A percentile compares a stretch with the other conserved stretches of the same genome.
Evolutionary conservation across 2,888 invertebrate genomes (phyloP).

Genomic region (Chydorus sphaericus): DNA sequence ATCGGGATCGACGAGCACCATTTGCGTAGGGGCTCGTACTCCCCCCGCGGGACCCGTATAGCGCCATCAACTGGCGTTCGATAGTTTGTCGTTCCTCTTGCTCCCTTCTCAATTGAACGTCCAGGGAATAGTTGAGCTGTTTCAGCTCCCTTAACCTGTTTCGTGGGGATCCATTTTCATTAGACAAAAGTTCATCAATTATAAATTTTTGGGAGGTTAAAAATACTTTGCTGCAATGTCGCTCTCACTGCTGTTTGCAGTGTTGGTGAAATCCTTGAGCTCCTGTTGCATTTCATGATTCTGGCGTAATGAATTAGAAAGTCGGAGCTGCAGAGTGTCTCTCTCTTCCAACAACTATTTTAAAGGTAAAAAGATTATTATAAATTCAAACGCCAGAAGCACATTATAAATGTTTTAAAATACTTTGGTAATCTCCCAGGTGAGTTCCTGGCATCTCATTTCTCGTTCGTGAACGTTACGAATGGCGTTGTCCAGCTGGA

Average conservation of each 20-base stretch:
- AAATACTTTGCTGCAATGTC: not conserved
- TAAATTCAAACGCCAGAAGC: not conserved
- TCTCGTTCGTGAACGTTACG: slow-evolving; percentile 77
- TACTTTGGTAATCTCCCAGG: slow-evolving; percentile 58
- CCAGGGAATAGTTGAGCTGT: slow-evolving; percentile 8
- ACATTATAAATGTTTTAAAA: not conserved
- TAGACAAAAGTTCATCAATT: too few species aligned
- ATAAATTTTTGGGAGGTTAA: not conserved
- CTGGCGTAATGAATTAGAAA: slow-evolving; percentile 60
- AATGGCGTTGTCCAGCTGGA: slow-evolving; percentile 58
- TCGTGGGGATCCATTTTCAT: too few species aligned
- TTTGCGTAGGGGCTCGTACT: slow-evolving; percentile 1
- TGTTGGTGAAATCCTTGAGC: not conserved
- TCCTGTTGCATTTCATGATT: slow-evolving; percentile 10
- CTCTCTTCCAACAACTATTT: slow-evolving; percentile 63
- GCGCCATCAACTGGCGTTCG: slow-evolving; percentile 10
- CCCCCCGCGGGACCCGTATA: not conserved
- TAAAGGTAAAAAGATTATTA: slow-evolving; percentile 16
- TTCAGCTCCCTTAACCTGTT: slow-evolving; percentile 4
- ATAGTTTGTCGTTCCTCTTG: slow-evolving; percentile 10
- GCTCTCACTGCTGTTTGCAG: not conserved
- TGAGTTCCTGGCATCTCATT: slow-evolving; percentile 70
- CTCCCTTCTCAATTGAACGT: slow-evolving; percentile 12
- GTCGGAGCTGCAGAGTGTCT: slow-evolving; percentile 63
- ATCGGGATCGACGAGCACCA: not conserved